phyloP scores from a whole-genome alignment of 1,140 invertebrate species.

The Trissolcus basalis region DNA sequence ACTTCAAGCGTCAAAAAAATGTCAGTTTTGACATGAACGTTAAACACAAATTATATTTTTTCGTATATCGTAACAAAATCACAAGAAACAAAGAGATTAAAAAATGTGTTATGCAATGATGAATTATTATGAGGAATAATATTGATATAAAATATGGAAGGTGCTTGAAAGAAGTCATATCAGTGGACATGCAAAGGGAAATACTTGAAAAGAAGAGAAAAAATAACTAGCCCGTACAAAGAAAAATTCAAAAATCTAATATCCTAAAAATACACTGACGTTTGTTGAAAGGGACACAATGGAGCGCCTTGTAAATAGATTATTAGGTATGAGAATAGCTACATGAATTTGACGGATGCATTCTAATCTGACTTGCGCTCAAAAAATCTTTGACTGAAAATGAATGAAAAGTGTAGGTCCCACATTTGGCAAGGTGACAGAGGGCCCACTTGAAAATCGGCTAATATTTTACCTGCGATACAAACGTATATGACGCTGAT shows the following conservation, averaged over 20 bases:
- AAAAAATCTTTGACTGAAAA: conserved; percentile 9
- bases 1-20: too few species aligned
- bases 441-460: conserved; percentile 38
- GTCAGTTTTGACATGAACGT: too few species aligned
- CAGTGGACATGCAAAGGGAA: conserved; percentile 14
- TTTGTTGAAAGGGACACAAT: conserved; percentile 42
- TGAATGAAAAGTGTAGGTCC: conserved; percentile 31
- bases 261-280: conserved; percentile 59
- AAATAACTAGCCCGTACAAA: conserved; percentile 20
- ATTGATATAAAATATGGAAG: conserved; percentile 37
- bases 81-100: too few species aligned
- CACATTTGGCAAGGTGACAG: conserved; percentile 26
- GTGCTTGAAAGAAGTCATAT: conserved; percentile 35
- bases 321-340: conserved; percentile 51
- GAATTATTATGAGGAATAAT: conserved; percentile 8
- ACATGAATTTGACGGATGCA: conserved; percentile 38
- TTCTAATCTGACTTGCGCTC: conserved; percentile 37
- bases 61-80: too few species aligned
- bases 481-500: conserved; percentile 6
- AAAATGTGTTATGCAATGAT: conserved; percentile 3
- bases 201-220: conserved; percentile 21
- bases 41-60: too few species aligned
- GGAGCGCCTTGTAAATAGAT: conserved; percentile 54
- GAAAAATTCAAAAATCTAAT: conserved; percentile 22
- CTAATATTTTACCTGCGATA: conserved; percentile 54